Percentiles rank a stretch among this genome's conserved stretches.
Conservation (phyloP, 1,140 invertebrate species). For the Drosophila micromelanica region DNA sequence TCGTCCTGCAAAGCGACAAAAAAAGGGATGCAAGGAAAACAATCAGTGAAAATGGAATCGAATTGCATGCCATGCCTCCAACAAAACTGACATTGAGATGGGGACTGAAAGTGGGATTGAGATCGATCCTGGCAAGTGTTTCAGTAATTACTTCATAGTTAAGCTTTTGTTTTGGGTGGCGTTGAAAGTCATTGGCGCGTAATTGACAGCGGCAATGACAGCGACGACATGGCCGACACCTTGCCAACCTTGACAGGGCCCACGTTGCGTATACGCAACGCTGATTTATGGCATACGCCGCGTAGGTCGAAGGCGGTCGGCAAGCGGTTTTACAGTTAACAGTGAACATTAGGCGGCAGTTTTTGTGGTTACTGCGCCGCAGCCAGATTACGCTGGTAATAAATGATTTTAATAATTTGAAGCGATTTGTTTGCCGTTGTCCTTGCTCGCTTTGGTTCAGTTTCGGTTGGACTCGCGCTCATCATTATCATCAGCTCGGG, state of each 20-base stretch:
- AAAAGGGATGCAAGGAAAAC: slow-evolving; percentile 8
- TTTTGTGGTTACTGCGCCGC: slow-evolving; percentile 58
- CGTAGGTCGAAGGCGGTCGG: slow-evolving; percentile 22
- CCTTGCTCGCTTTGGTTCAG: neutral
- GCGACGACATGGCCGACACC: slow-evolving; percentile 48
- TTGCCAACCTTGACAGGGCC: neutral
- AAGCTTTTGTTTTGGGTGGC: slow-evolving; percentile 46
- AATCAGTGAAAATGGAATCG: slow-evolving; percentile 36
- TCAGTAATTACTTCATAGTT: slow-evolving; percentile 70
- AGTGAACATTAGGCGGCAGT: slow-evolving; percentile 50
- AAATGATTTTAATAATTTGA: slow-evolving; percentile 83
- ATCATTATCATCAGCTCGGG: slow-evolving; percentile 66
- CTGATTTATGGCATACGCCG: slow-evolving; percentile 63
- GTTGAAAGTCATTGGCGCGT: slow-evolving; percentile 72
- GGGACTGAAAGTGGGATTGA: no score
- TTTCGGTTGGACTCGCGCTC: slow-evolving; percentile 34
- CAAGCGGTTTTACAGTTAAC: slow-evolving; percentile 38
- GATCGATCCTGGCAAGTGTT: slow-evolving; percentile 28
- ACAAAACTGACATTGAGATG: neutral
- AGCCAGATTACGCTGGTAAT: slow-evolving; percentile 72
- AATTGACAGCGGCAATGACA: slow-evolving; percentile 77
- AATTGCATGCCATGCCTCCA: no score
- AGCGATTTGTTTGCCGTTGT: slow-evolving; percentile 72
- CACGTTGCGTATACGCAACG: slow-evolving; percentile 45
- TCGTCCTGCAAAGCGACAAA: slow-evolving; percentile 85